A percentile compares a stretch with the other conserved stretches of the same genome.
Conservation (phyloP, 1,140 invertebrate genomes). For the Lysiphlebus fabarum region DNA sequence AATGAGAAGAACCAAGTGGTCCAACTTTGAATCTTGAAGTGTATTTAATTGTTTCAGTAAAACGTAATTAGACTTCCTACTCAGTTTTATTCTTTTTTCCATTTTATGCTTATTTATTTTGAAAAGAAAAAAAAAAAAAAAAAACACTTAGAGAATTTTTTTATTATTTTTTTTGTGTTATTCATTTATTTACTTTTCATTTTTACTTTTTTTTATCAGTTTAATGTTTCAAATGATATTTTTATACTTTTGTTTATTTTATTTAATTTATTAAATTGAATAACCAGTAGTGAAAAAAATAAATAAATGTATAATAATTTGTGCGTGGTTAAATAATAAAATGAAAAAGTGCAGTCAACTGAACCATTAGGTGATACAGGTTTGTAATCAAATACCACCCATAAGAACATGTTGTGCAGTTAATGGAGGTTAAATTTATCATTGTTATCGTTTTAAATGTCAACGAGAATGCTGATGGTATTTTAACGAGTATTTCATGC, state of each 20-base stretch:
- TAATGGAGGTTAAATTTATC: conserved; percentile 19
- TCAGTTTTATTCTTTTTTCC: conserved; percentile 26
- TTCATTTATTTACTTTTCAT: too few species aligned
- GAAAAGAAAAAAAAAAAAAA: too few species aligned
- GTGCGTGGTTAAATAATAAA: conserved; percentile 1
- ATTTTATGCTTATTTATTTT: conserved; percentile 54
- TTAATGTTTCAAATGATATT: too few species aligned
- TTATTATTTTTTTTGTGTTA: conserved; percentile 13
- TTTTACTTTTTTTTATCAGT: too few species aligned
- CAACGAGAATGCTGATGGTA: conserved; percentile 11
- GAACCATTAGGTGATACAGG: background rate
- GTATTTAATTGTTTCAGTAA: conserved; percentile 47
- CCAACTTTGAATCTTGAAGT: conserved; percentile 44
- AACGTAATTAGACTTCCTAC: conserved; percentile 26
- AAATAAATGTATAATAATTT: too few species aligned
- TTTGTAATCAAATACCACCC: conserved; percentile 5
- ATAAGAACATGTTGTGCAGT: conserved; percentile 18
- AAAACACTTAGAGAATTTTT: too few species aligned
- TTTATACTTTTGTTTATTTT: too few species aligned
- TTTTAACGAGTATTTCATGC: conserved; percentile 8
- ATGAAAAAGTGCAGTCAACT: conserved; percentile 3
- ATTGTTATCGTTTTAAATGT: conserved; percentile 17
- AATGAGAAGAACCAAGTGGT: conserved; percentile 33
- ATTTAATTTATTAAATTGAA: too few species aligned
- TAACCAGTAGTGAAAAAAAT: too few species aligned